Evolutionary conservation across 2,113 vertebrate species (phyloP).

Genomic region (Atherinomorus stipes): DNA sequence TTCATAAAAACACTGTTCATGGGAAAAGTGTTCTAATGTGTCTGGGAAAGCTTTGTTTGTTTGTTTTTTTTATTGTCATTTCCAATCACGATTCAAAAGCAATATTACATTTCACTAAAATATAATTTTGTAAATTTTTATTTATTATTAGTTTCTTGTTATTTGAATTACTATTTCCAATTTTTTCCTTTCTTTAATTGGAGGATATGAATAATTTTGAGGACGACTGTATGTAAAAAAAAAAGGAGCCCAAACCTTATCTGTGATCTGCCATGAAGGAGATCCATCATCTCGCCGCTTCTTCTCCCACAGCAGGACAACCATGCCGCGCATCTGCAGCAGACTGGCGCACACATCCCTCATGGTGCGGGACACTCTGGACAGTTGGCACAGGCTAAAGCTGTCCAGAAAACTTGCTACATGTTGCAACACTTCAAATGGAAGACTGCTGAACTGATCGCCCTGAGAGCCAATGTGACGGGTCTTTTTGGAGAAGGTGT

Average conservation of each 20-base stretch:
- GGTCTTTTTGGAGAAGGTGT: slow-evolving; percentile 73
- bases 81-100: too few species aligned
- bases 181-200: too few species aligned
- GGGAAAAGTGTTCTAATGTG: too few species aligned
- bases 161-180: too few species aligned
- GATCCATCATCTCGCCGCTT: slow-evolving; percentile 85
- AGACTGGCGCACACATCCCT: slow-evolving; percentile 95
- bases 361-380: slow-evolving; percentile 93
- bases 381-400: slow-evolving; percentile 96
- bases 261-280: slow-evolving; percentile 94
- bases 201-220: too few species aligned
- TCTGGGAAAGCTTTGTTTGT: too few species aligned
- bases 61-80: too few species aligned
- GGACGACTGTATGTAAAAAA: too few species aligned
- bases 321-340: slow-evolving; percentile 96
- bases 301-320: slow-evolving; percentile 96
- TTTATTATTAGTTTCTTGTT: too few species aligned
- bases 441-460: slow-evolving; percentile 93
- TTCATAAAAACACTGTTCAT: too few species aligned
- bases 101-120: too few species aligned
- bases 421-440: slow-evolving; percentile 95
- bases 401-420: slow-evolving; percentile 95
- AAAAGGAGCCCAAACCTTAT: slow-evolving; percentile 86
- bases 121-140: too few species aligned
- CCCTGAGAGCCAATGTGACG: slow-evolving; percentile 74